phyloP scores from a whole-genome alignment of 2,113 vertebrate species.

The Eupsittula cactorum region DNA sequence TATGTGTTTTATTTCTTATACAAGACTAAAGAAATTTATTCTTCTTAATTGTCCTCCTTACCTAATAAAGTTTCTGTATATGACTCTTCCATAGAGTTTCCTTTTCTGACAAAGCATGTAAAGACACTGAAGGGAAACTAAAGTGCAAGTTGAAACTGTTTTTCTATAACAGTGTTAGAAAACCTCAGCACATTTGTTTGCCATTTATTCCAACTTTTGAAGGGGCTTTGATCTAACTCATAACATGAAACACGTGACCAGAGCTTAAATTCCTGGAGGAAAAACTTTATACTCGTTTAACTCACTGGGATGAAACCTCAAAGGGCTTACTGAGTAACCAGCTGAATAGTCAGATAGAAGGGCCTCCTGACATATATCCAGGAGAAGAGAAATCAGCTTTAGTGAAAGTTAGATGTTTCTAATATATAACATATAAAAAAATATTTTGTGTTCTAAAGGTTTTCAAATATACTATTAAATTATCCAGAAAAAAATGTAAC shows the following conservation, averaged over 20 bases:
- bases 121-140: neutral
- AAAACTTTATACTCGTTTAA: neutral
- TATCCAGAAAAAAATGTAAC: neutral
- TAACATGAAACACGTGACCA: neutral
- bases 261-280: neutral
- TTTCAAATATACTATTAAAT: neutral
- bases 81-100: neutral
- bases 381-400: neutral
- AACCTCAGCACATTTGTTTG: neutral
- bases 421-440: too few relatives aligned
- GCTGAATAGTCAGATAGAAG: neutral
- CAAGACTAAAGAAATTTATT: neutral
- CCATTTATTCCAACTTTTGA: neutral
- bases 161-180: neutral
- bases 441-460: neutral
- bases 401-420: neutral
- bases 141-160: neutral
- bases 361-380: neutral
- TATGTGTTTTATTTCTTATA: neutral
- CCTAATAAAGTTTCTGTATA: neutral
- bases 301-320: neutral
- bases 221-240: neutral
- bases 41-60: neutral
- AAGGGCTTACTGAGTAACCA: neutral
- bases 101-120: neutral